Conservation (phyloP, 2,113 vertebrate genomes). For the Anthoscopus minutus region DNA sequence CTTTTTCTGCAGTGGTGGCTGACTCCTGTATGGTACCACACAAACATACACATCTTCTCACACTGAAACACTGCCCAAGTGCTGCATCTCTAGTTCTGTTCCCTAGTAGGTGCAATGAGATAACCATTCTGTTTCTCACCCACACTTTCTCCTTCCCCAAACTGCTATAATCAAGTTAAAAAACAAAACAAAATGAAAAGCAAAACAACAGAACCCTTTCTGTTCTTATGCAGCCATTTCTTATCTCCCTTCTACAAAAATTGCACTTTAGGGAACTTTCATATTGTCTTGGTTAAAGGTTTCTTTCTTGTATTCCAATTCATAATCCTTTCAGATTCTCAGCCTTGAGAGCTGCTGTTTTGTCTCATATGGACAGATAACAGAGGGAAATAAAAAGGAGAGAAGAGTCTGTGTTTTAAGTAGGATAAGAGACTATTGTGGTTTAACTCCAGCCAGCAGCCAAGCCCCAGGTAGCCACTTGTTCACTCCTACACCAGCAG, state of each 20-base stretch:
- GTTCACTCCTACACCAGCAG: not conserved
- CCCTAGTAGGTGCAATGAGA: not conserved
- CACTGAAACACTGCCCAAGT: not conserved
- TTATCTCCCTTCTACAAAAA: not conserved
- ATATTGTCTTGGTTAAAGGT: not conserved
- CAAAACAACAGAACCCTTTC: not conserved
- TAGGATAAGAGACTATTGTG: not conserved
- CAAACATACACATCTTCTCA: not conserved
- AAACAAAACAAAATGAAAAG: not conserved
- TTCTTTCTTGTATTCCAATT: not conserved
- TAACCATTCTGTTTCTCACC: not conserved
- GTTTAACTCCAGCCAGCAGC: not conserved
- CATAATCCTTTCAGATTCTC: not conserved
- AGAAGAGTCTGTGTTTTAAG: not conserved
- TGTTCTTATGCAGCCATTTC: not conserved
- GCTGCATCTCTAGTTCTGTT: fast-evolving
- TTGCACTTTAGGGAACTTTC: not conserved
- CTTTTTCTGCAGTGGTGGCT: not conserved
- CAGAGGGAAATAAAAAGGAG: not conserved
- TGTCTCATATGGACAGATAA: not conserved
- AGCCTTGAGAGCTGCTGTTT: not conserved
- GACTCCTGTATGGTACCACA: not conserved
- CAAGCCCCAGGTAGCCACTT: too few relatives aligned
- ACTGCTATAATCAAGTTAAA: not conserved
- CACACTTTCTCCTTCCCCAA: not conserved